Evolutionary conservation across 2,113 vertebrate species (phyloP).

Genomic region (Neodon shergylaensis): DNA sequence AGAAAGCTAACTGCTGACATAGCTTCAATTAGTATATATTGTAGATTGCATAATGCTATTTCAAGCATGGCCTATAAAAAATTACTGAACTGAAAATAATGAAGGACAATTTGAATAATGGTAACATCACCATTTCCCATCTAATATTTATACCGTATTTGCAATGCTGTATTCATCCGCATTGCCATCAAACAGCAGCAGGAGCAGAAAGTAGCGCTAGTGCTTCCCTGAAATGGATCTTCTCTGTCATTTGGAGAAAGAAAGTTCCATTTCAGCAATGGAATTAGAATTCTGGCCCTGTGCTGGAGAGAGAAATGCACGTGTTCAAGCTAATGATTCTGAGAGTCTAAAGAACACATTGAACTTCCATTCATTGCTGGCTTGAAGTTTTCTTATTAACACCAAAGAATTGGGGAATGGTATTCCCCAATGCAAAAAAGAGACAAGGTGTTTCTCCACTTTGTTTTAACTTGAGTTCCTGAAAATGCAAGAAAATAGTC

Average conservation of each 20-base stretch:
- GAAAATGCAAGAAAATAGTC: neutral
- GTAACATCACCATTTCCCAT: slow-evolving; percentile 64
- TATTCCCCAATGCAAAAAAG: neutral
- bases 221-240: slow-evolving; percentile 54
- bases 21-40: slow-evolving; percentile 70
- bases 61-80: slow-evolving; percentile 70
- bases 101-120: slow-evolving; percentile 77
- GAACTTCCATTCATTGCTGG: slow-evolving; percentile 36
- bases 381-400: slow-evolving; percentile 24
- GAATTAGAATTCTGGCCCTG: slow-evolving; percentile 34
- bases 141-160: slow-evolving; percentile 76
- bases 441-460: neutral
- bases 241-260: slow-evolving; percentile 43
- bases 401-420: neutral
- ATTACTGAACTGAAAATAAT: slow-evolving; percentile 78
- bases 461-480: neutral
- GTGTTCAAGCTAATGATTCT: slow-evolving; percentile 31
- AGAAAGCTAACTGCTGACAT: slow-evolving; percentile 68
- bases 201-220: slow-evolving; percentile 34
- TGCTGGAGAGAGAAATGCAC: slow-evolving; percentile 29
- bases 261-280: slow-evolving; percentile 59
- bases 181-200: slow-evolving; percentile 57
- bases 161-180: slow-evolving; percentile 64
- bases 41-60: slow-evolving; percentile 68
- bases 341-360: slow-evolving; percentile 43